Evolutionary conservation across 2,113 vertebrate species (phyloP).

Genomic region (Poecilia latipinna): DNA sequence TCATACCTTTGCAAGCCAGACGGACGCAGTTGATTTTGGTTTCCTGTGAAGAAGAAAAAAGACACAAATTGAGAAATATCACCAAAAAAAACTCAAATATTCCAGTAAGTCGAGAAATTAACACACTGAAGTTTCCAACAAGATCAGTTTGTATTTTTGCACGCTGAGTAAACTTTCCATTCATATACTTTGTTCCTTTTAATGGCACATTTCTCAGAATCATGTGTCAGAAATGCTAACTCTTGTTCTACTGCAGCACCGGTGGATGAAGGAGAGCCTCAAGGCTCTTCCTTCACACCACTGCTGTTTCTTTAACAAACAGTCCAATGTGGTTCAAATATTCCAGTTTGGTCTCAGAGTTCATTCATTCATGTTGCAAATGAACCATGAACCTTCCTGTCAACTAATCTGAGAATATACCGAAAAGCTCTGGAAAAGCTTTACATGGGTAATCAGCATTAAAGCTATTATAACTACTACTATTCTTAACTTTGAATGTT

Average conservation of each 20-base stretch:
- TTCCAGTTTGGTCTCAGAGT: neutral
- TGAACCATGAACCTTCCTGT: neutral
- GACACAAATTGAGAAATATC: conserved; percentile 30
- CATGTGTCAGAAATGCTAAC: neutral
- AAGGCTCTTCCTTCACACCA: neutral
- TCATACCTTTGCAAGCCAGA: conserved; percentile 96
- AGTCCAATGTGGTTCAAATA: neutral
- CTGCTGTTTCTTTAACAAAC: neutral
- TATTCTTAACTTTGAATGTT: too few species aligned
- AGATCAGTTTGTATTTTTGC: too few species aligned
- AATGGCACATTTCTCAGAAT: neutral
- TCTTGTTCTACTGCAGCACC: neutral
- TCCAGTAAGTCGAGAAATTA: too few species aligned
- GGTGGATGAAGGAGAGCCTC: neutral
- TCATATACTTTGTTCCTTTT: neutral
- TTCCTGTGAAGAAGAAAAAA: conserved; percentile 84
- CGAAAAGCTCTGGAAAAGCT: neutral
- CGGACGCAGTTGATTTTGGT: conserved; percentile 98
- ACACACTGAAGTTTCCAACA: too few species aligned
- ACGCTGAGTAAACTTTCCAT: too few species aligned
- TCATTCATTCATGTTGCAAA: neutral
- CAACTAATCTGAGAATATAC: too few species aligned
- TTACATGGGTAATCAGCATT: neutral
- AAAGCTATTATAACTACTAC: neutral
- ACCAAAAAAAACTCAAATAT: neutral